Evolutionary conservation across 2,113 vertebrate genomes (phyloP).

Genomic region (Lepidiolamprologus cunningtoni): DNA sequence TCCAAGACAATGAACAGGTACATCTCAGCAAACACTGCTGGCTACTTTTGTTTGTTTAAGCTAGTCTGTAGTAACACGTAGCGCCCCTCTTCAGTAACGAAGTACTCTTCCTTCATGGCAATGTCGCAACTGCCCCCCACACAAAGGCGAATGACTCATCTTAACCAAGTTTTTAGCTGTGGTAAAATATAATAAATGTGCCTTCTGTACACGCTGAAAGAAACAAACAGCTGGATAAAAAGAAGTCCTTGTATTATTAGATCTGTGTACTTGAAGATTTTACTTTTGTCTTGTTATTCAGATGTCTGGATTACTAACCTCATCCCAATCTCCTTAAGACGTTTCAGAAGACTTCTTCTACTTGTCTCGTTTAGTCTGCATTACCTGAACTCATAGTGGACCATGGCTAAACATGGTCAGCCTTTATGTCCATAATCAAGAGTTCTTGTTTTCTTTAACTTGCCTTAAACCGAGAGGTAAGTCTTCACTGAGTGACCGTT

Average conservation of each 20-base stretch:
- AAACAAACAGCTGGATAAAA: background rate
- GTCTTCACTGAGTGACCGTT: rapidly evolving
- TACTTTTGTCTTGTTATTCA: background rate
- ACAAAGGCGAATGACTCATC: background rate
- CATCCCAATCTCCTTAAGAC: background rate
- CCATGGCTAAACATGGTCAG: background rate
- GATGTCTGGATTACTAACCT: background rate
- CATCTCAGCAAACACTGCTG: background rate
- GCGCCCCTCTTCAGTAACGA: rapidly evolving
- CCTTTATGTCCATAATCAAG: background rate
- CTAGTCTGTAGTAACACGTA: background rate
- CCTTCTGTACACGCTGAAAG: background rate
- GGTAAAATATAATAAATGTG: background rate
- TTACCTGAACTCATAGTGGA: background rate
- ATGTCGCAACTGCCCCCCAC: background rate
- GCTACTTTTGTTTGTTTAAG: background rate
- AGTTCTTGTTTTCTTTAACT: background rate
- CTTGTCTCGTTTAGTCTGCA: background rate
- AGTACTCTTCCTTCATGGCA: background rate
- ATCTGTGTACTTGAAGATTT: background rate
- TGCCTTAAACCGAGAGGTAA: background rate
- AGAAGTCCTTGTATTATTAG: background rate
- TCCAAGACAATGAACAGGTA: slow-evolving; percentile 91
- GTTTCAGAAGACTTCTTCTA: background rate
- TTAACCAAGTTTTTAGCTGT: background rate